Base-by-base conservation (phyloP, 2,113 vertebrate species). In the Vidua macroura region DNA sequence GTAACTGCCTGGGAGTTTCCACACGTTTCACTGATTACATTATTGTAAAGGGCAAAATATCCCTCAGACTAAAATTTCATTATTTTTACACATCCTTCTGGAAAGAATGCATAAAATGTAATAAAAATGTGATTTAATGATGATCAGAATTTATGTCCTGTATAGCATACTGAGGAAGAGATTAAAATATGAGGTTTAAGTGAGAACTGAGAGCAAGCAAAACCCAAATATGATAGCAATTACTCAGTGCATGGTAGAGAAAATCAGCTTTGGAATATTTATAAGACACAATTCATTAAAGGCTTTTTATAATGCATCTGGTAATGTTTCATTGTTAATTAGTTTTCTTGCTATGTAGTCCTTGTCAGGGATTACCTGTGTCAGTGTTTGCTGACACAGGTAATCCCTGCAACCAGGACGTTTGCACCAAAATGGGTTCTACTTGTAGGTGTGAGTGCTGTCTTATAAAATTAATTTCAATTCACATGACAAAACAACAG, bases 1-100 rank as follows among this genome's bases (percentile, higher is more conserved):
- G 24, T 70, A 89, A 78, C 79, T 95, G 46, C 55, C 84, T 92
- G 77, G 52, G 58, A 96, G 49, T 94, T 94, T 88, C 67, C 16
- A 81, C 51, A 78, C 18, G 13, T 96, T 96, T 94, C 76, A 83
- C 46, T 93, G 92, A 97, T 94, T 94, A 79, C 44, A 93, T 90
- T 95, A 95, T 46, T 95, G 44, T 87, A 97, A 97, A 95, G 68
- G 77, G 72, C 49, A 96, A 96, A 94, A 95, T 95, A 97, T 92
- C 66, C 30, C 93, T 97, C 46, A 85, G 55, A 78, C 18, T 80
- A 88, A 96, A 87, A 96, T 94, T 91, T 78, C 78, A 92, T 97
- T 96, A 90, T 91, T 73, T 92, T 92, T 73, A 86, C 83, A 94
- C 49, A 93, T 91, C 48, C 66, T 95, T 72, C 76, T 92, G 59